Conservation (phyloP, 2,113 vertebrate species). For the Misgurnus anguillicaudatus region DNA sequence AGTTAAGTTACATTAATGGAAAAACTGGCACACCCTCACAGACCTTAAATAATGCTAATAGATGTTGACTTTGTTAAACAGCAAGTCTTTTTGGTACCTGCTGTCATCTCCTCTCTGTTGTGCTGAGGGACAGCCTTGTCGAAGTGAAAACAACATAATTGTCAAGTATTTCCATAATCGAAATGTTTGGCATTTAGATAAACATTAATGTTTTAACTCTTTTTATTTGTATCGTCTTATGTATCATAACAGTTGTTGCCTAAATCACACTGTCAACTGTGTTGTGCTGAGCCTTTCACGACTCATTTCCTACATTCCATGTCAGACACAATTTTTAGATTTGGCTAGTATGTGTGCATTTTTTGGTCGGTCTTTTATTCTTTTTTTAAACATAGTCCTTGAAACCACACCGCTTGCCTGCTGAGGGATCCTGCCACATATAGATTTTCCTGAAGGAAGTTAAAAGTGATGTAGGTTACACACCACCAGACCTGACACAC, state of each 20-base stretch:
- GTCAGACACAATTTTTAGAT: constrained; percentile 5
- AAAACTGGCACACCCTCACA: constrained; percentile 8
- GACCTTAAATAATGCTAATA: neutral
- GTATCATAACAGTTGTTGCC: neutral
- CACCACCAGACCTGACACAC: constrained; percentile 42
- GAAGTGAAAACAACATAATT: too few species aligned
- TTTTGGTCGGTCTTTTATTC: constrained; percentile 1
- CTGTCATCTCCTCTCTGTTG: too few species aligned
- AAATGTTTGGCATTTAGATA: too few species aligned
- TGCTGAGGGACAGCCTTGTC: too few species aligned
- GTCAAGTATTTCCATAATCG: too few species aligned
- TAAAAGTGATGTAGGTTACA: constrained; percentile 36
- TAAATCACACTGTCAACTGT: neutral
- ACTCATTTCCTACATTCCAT: neutral
- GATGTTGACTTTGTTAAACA: neutral
- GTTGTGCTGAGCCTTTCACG: neutral
- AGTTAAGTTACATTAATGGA: constrained; percentile 15
- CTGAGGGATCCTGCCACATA: constrained; percentile 36
- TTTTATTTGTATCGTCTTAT: neutral
- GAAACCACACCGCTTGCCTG: constrained; percentile 41
- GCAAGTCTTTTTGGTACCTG: neutral
- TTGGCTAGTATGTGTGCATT: neutral
- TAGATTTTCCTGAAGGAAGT: constrained; percentile 49
- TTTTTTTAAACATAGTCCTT: constrained; percentile 23
- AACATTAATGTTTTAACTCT: neutral